Base-by-base conservation (phyloP, 2,888 invertebrate species). In the Eupsilia transversa region DNA sequence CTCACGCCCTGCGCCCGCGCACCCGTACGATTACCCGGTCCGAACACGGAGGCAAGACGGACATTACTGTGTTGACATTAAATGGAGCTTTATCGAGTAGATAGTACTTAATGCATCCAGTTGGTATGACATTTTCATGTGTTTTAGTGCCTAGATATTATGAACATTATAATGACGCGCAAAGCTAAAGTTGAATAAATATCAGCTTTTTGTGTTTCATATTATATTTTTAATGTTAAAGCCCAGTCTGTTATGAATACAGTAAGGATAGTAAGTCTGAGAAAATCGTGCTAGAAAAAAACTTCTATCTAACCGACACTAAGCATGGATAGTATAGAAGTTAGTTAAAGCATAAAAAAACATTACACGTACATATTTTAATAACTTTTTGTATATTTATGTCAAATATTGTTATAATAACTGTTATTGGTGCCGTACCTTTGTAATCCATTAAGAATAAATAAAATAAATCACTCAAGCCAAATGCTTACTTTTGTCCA, bases 1-100 rank as follows among this genome's bases (percentile, higher is more conserved):
- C 93, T 92, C 93, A 93, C 92, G 92, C 89, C 90, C 91, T 90
- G 92, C 91, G 91, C 89, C 87, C 85, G 92, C 93, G 91, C 91
- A 89, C 77, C 80, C 81, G 77, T 70, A 70, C 77, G 74, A 79
- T 77, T 59, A 74, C n/a, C 27, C 67, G 83, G 75, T 61, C 66
- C 6, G 23, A 60, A 72, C 89, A 85, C 74, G 70, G 41, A 71
- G 89, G 86, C 74, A 43, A 77, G 72, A 59, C 77, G 91, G 91
- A 80, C 89, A 78, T 76, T 14, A 60, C 9, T 12, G 17, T 56
- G 30, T 14, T 4, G 20, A 10, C 27, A 20, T 38, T 49, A 10
- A 43, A 17, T 38, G 23, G 17, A 60, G 27, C 35, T 70, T 35
- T 70, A 35, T 30, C 17, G 20, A 14, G 14, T 2, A 30, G 3